Conservation (phyloP, 2,888 invertebrate species). For the Mimas tiliae region DNA sequence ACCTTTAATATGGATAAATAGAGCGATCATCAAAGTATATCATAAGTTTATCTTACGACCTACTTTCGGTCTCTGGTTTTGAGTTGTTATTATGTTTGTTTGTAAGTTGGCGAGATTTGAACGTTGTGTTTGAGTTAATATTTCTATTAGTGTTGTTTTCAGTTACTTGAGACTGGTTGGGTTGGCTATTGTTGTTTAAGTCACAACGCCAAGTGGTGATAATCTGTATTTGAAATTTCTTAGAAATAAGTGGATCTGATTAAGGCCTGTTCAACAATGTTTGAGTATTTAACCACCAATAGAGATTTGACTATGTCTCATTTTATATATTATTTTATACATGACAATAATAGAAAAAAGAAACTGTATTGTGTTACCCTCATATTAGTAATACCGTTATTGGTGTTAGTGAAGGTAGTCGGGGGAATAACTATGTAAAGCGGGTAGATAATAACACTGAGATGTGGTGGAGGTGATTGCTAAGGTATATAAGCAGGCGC, state of each 20-base stretch:
- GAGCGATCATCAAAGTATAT: not conserved
- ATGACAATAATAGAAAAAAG: no score
- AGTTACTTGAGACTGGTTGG: not conserved
- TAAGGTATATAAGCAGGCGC: no score
- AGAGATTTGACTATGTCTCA: no score
- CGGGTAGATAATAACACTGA: no score
- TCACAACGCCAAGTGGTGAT: not conserved
- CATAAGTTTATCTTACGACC: not conserved
- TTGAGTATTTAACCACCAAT: no score
- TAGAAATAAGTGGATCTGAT: not conserved
- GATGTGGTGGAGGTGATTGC: no score
- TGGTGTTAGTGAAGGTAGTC: no score
- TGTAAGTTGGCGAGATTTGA: not conserved
- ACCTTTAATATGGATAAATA: not conserved
- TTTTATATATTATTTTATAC: no score
- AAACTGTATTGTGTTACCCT: no score
- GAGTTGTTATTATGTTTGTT: constrained; percentile 3
- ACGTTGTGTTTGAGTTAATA: constrained; percentile 15
- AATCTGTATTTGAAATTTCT: not conserved
- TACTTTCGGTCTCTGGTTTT: not conserved
- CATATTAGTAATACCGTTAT: no score
- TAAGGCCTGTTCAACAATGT: no score
- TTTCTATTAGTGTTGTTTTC: constrained; percentile 7
- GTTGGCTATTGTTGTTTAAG: not conserved
- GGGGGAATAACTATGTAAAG: no score